These are phyloP conservation scores for Eueides isabella DNA, from an alignment of 1,140 invertebrate species.

Conservation along the genomic window DNA sequence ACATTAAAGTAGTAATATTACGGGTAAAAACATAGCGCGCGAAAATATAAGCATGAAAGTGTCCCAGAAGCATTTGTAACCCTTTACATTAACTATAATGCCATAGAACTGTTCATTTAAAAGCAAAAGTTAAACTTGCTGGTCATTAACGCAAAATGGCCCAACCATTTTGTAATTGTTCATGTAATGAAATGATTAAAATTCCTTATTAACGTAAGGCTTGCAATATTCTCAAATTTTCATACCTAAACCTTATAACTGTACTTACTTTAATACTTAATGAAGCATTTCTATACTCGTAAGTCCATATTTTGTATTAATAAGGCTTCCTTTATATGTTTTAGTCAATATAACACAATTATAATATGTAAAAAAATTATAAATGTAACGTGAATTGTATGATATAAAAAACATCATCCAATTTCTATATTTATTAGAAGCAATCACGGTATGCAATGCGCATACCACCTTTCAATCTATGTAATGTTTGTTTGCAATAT, in stretches of 20 bases:
- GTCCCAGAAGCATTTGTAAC: neutral
- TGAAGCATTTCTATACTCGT: no score
- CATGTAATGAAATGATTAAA: conserved; percentile 4
- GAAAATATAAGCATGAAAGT: neutral
- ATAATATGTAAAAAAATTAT: neutral
- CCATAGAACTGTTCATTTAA: neutral
- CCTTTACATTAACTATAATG: neutral
- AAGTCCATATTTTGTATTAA: no score
- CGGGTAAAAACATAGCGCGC: neutral
- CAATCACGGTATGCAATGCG: conserved; percentile 1
- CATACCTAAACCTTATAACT: neutral
- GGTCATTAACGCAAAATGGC: neutral
- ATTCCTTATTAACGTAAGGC: neutral
- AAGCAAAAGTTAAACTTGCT: neutral
- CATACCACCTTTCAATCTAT: conserved; percentile 8
- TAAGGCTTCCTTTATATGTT: no score
- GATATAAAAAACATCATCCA: neutral
- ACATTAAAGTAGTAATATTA: neutral
- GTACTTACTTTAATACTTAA: no score
- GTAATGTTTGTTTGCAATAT: conserved; percentile 23
- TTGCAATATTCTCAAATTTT: neutral
- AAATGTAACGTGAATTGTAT: neutral
- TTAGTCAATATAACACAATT: neutral
- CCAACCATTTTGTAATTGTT: conserved; percentile 5
- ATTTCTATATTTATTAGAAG: neutral